Conservation (phyloP, 2,113 vertebrate species). For the Oncorhynchus tshawytscha region DNA sequence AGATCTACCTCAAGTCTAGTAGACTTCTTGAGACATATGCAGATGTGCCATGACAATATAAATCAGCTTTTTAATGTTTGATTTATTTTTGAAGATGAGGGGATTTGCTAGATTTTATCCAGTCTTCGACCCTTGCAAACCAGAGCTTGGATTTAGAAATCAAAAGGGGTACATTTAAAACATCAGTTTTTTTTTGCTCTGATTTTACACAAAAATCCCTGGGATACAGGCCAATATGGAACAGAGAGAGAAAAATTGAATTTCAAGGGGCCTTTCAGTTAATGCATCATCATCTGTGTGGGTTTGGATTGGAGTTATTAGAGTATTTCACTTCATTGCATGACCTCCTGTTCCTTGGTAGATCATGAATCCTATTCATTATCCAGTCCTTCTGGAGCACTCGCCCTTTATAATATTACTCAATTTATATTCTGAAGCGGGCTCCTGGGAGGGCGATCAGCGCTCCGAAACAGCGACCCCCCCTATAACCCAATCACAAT, state of each 20-base stretch:
- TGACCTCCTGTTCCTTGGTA: slow-evolving; percentile 90
- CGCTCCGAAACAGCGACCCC: slow-evolving; percentile 76
- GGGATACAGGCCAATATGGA: slow-evolving; percentile 46
- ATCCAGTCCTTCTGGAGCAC: slow-evolving; percentile 85
- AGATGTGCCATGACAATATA: slow-evolving; percentile 77
- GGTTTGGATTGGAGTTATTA: slow-evolving; percentile 93
- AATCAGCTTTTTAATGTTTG: slow-evolving; percentile 80
- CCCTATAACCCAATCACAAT: slow-evolving; percentile 86
- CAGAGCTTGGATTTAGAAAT: slow-evolving; percentile 41
- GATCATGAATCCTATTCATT: slow-evolving; percentile 95
- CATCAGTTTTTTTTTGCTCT: slow-evolving; percentile 53
- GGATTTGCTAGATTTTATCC: slow-evolving; percentile 74
- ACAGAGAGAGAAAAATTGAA: slow-evolving; percentile 55
- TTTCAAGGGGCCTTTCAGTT: slow-evolving; percentile 69
- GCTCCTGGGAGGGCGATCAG: slow-evolving; percentile 85
- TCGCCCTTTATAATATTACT: slow-evolving; percentile 91
- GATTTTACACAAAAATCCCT: slow-evolving; percentile 32
- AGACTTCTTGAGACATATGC: slow-evolving; percentile 70
- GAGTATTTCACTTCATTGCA: slow-evolving; percentile 90
- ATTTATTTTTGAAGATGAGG: slow-evolving; percentile 82
- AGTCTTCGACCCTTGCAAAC: slow-evolving; percentile 48
- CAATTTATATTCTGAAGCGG: slow-evolving; percentile 94
- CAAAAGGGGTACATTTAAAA: slow-evolving; percentile 55
- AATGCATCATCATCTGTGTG: slow-evolving; percentile 92
- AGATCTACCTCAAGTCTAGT: slow-evolving; percentile 69